Evolutionary conservation across 2,797 vertebrate species (phyloP).

Genomic region (Sardinella longiceps): DNA sequence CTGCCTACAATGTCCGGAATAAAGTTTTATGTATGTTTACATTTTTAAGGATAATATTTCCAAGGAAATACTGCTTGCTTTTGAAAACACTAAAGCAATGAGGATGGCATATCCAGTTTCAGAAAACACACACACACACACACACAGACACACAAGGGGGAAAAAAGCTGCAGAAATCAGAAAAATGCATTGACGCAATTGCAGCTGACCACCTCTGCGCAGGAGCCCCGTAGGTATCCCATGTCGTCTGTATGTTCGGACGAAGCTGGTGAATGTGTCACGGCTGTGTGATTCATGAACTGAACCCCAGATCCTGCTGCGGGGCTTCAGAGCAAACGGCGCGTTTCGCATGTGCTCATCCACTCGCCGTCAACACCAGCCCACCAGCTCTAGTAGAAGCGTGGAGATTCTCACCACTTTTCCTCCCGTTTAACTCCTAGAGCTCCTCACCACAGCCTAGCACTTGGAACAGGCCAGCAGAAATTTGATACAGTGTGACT

Average conservation of each 20-base stretch:
- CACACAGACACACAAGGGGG: not conserved
- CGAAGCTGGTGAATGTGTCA: slow-evolving; percentile 60
- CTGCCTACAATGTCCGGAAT: not conserved
- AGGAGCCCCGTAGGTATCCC: slow-evolving; percentile 8
- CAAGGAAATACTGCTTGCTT: not conserved
- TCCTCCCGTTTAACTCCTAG: not conserved
- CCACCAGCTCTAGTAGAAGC: not conserved
- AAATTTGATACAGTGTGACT: slow-evolving; percentile 14
- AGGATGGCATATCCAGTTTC: not conserved
- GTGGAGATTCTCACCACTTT: not conserved
- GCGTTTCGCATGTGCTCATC: slow-evolving; percentile 46
- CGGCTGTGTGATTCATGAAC: slow-evolving; percentile 53
- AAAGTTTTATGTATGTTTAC: not conserved
- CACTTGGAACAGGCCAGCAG: not conserved
- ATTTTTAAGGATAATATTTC: not conserved
- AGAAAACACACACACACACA: too few species aligned
- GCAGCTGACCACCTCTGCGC: slow-evolving; percentile 28
- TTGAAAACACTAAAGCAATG: not conserved
- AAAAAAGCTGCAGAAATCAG: not conserved
- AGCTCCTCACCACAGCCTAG: not conserved
- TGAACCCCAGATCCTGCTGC: slow-evolving; percentile 34
- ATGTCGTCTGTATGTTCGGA: slow-evolving; percentile 53
- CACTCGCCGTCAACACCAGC: not conserved
- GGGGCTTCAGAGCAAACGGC: slow-evolving; percentile 24
- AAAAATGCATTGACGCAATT: slow-evolving; percentile 36